These are phyloP conservation scores for Onychomys torridus DNA, from an alignment of 2,797 vertebrate genomes.

Conservation along the genomic window DNA sequence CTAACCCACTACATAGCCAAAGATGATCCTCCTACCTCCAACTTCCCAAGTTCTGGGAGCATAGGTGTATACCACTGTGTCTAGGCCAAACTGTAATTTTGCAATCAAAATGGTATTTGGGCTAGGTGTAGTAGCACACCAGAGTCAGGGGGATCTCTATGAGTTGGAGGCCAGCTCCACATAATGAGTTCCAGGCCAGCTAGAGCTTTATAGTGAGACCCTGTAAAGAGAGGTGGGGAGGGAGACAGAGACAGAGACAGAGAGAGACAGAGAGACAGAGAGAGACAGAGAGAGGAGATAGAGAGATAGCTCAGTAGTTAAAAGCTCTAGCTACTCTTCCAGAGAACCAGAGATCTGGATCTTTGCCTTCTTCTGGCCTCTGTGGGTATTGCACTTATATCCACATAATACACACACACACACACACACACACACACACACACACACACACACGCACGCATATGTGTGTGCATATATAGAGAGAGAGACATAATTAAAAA, in stretches of 20 bases:
- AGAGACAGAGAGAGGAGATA: background rate
- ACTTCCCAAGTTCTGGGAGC: background rate
- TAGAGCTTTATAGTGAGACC: background rate
- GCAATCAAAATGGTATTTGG: constrained; percentile 7
- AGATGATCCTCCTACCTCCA: background rate
- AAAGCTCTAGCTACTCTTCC: background rate
- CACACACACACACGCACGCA: background rate
- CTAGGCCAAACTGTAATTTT: background rate
- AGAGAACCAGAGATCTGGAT: background rate
- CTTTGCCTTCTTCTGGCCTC: background rate
- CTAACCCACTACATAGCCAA: background rate
- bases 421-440: too few species aligned
- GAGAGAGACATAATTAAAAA: background rate
- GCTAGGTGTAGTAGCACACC: background rate
- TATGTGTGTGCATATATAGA: background rate
- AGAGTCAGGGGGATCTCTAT: background rate
- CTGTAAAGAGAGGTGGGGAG: background rate
- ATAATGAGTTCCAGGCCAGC: background rate
- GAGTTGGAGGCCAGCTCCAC: background rate
- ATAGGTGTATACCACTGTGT: background rate
- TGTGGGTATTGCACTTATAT: background rate
- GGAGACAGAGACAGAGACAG: background rate
- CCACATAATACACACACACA: background rate
- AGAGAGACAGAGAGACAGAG: background rate
- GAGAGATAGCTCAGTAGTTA: background rate